Conservation (phyloP, 2,797 vertebrate genomes). For the Halcyon badia region DNA sequence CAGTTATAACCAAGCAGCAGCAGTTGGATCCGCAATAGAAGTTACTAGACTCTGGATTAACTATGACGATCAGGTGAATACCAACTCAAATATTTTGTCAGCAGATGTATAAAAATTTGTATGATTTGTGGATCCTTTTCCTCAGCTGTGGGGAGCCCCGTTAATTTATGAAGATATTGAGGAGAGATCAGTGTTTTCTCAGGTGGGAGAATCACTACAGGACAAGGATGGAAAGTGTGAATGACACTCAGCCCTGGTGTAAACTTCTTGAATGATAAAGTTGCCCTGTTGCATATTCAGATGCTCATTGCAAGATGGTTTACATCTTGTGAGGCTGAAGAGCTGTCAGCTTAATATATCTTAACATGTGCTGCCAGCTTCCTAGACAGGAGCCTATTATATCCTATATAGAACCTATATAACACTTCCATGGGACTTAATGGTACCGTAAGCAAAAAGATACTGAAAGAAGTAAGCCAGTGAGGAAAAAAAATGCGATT, state of each 20-base stretch:
- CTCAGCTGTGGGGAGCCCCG: neutral
- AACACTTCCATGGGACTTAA: neutral
- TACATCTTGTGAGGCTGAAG: neutral
- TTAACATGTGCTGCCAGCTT: neutral
- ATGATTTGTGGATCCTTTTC: neutral
- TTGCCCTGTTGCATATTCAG: neutral
- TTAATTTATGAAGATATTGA: neutral
- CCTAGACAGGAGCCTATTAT: neutral
- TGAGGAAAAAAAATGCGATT: neutral
- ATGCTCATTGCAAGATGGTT: neutral
- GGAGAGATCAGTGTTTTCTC: neutral
- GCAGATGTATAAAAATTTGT: neutral
- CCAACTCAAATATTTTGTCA: neutral
- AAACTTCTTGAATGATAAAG: neutral
- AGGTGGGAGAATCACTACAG: neutral
- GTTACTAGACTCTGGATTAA: neutral
- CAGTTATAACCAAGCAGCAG: neutral
- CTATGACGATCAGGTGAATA: neutral
- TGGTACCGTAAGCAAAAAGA: neutral
- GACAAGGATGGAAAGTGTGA: neutral
- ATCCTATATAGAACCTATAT: neutral
- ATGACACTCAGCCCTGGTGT: neutral
- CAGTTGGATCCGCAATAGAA: neutral
- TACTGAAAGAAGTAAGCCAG: neutral
- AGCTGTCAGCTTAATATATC: neutral